Conservation (phyloP, 2,888 invertebrate genomes). For the Pardosa pseudoannulata region DNA sequence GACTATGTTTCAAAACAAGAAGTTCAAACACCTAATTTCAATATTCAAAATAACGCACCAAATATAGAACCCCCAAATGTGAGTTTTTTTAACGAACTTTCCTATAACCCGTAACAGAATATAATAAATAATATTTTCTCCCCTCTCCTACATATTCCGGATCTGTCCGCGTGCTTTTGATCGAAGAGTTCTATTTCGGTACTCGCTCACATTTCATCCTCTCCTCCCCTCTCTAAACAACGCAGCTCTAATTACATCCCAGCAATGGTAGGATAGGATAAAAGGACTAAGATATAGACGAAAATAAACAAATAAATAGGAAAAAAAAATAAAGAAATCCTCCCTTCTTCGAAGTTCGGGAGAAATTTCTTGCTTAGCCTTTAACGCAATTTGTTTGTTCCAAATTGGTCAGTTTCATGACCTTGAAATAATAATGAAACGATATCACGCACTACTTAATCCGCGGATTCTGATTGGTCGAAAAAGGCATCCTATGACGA, state of each 20-base stretch:
- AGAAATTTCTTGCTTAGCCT: neutral
- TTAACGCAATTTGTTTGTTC: constrained; percentile 6
- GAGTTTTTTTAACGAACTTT: no score
- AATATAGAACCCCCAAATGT: no score
- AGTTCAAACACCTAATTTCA: no score
- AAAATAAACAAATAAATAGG: neutral
- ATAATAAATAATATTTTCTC: no score
- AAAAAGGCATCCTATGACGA: neutral
- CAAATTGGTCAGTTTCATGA: neutral
- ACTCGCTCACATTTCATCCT: no score
- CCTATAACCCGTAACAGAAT: no score
- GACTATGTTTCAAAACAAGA: no score
- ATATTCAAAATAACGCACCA: no score
- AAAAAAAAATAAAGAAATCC: no score
- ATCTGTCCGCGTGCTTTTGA: no score
- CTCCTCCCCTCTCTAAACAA: neutral
- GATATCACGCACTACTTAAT: constrained; percentile 15
- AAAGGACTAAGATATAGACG: neutral
- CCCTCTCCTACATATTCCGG: no score
- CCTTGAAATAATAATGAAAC: constrained; percentile 10
- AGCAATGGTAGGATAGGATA: neutral
- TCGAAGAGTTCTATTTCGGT: no score
- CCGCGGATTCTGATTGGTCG: neutral
- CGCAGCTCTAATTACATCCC: neutral
- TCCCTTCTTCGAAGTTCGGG: neutral